Base-by-base conservation (phyloP, 2,797 vertebrate species). In the Antrozous pallidus region DNA sequence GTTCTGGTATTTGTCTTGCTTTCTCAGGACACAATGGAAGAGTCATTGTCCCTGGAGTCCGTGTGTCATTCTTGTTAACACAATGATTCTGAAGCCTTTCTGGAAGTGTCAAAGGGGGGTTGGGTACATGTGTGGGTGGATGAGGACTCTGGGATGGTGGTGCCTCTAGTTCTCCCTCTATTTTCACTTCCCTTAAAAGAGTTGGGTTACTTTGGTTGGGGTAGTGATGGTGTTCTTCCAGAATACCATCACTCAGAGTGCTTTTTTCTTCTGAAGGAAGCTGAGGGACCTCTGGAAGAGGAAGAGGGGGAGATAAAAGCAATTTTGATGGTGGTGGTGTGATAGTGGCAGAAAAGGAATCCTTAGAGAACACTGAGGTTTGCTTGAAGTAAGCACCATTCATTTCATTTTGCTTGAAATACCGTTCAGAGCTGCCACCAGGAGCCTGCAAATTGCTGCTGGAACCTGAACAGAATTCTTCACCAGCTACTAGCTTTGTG, bases 381-480 rank as follows among this genome's bases (percentile, higher is more conserved):
- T 97, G 96, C 97, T 98, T 98, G 81, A 96, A 98, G 95, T 98
- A 98, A 97, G 98, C 97, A 98, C 97, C 98, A 98, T 98, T 98
- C 95, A 95, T 95, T 97, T 98, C 98, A 96, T 97, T 96, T 95
- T 97, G 97, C 88, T 98, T 98, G 96, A 97, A 97, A 97, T 98
- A 98, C 94, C 97, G 97, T 95, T 98, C 97, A 94, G 97, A 97
- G 95, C 95, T 20, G 83, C 97, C 93, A 63, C 97, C 98, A 94
- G 98, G 98, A 98, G 97, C 97, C 95, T 98, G 98, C 93, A 98
- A 97, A 95, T 95, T 97, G 97, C 98, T 98, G 96, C 97, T 97
- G 96, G 98, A 98, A 98, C 97, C 98, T 92, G 98, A 95, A 95
- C 98, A 97, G 95, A 98, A 97, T 91, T 98, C 97, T 95, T 98